Evolutionary conservation across 2,113 vertebrate species (phyloP).

Genomic region (Vicugna pacos): DNA sequence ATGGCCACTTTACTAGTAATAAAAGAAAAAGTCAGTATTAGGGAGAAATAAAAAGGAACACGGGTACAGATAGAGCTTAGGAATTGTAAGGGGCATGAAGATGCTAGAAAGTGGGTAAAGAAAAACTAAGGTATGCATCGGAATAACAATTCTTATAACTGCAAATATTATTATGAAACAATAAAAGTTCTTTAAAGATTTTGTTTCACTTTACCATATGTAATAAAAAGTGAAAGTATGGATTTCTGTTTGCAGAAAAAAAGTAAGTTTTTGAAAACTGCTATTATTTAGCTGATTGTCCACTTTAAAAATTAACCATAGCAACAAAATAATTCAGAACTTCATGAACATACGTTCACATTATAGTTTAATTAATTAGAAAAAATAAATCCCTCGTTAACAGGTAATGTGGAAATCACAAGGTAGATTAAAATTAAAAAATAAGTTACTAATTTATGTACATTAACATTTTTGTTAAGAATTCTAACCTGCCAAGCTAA

Average conservation of each 20-base stretch:
- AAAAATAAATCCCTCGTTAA: conserved; percentile 27
- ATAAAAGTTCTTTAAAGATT: conserved; percentile 51
- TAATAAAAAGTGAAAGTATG: conserved; percentile 70
- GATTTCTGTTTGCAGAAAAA: conserved; percentile 82
- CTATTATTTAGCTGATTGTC: neutral
- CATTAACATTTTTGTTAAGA: conserved; percentile 27
- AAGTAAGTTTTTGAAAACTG: conserved; percentile 45
- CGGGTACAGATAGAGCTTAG: neutral
- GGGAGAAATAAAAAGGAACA: conserved; percentile 17
- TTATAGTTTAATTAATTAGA: conserved; percentile 16
- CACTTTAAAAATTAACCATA: conserved; percentile 41
- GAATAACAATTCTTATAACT: neutral
- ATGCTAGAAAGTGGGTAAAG: neutral
- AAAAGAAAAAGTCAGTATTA: neutral
- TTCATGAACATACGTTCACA: neutral
- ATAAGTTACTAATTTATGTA: neutral
- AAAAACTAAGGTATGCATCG: neutral
- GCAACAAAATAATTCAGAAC: conserved; percentile 44
- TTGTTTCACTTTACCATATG: conserved; percentile 57
- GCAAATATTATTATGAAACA: conserved; percentile 58
- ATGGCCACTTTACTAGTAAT: conserved; percentile 5
- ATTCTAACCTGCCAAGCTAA: neutral
- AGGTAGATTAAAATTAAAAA: conserved; percentile 21
- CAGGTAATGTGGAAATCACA: neutral
- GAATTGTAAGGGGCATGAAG: neutral